Base-by-base conservation (phyloP, 2,113 vertebrate species). In the Cyanoderma ruficeps region DNA sequence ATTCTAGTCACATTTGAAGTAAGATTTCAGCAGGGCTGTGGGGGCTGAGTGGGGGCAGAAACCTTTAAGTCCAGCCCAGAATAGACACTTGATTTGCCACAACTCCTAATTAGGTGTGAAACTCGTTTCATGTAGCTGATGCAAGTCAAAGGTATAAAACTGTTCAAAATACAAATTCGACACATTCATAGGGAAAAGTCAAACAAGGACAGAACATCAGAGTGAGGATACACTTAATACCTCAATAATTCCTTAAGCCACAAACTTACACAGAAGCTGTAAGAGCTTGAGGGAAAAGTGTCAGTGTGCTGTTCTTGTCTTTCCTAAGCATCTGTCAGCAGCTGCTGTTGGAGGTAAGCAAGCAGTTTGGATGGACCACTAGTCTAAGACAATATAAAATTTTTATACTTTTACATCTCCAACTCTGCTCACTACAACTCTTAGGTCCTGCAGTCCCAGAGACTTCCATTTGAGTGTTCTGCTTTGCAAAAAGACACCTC, bases 161-260 rank as follows among this genome's bases (percentile, higher is more conserved):
- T 41, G 17, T 69, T 89, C 59, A 81, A 84, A 95, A 82, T 87
- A 47, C 81, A 82, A 82, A 67, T 87, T 71, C 67, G 56, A 65
- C 50, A 69, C 22, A 69, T 83, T 81, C 84, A 53, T 9, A 81
- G 37, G 44, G 17, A 87, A 79, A 87, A 91, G 64, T 89, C 55
- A 94, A 57, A 41, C 17, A 61, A 77, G 64, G 46, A 74, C 64
- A 87, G 64, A 74, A 61, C 13, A 23, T 53, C 22, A 74, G 55
- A 84, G 81, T 53, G 69, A 93, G 50, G 59, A 61, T 77, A 83
- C 22, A 33, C 15, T 64, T 65, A 61, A 47, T 63, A 75, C 13
- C 56, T 76, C 67, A 63, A 6, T 69, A 53, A 74, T 74, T 84
- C 59, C 50, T 77, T 49, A 53, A 61, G 31, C 20, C 41, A n/a